Evolutionary conservation across 2,797 vertebrate species (phyloP).

Genomic region (Buceros bicornis): DNA sequence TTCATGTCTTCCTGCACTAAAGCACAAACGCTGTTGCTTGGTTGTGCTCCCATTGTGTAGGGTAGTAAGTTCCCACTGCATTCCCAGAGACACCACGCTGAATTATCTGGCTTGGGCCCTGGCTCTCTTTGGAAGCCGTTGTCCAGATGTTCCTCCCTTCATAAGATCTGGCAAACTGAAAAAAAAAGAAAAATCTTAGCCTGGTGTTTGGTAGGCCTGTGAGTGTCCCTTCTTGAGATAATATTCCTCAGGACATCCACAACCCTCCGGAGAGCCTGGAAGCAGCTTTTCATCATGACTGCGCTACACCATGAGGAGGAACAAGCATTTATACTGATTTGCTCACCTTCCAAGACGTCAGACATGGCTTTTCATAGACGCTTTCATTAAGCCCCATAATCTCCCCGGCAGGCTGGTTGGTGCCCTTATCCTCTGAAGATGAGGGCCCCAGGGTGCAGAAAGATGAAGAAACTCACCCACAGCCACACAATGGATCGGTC

Average conservation of each 20-base stretch:
- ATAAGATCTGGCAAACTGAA: neutral
- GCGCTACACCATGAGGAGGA: neutral
- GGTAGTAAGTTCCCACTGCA: neutral
- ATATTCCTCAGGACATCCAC: conserved; percentile 2
- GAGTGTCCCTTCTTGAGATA: neutral
- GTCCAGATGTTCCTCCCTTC: neutral
- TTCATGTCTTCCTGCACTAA: neutral
- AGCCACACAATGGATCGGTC: neutral
- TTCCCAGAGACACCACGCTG: neutral
- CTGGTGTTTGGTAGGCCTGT: neutral
- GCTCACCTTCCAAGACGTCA: neutral
- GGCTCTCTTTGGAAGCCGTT: neutral
- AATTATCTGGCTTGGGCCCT: neutral
- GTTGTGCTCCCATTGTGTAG: neutral
- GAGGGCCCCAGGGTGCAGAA: neutral
- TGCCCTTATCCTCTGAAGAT: neutral
- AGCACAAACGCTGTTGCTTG: neutral
- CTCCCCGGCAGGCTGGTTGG: neutral
- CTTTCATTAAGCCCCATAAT: neutral
- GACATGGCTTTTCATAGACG: neutral
- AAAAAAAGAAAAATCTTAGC: neutral
- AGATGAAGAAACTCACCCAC: neutral
- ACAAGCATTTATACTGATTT: neutral
- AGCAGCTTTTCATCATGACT: conserved; percentile 29
- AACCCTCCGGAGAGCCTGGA: neutral